phyloP scores from a whole-genome alignment of 2,113 vertebrate species.

The Vireo altiloquus region DNA sequence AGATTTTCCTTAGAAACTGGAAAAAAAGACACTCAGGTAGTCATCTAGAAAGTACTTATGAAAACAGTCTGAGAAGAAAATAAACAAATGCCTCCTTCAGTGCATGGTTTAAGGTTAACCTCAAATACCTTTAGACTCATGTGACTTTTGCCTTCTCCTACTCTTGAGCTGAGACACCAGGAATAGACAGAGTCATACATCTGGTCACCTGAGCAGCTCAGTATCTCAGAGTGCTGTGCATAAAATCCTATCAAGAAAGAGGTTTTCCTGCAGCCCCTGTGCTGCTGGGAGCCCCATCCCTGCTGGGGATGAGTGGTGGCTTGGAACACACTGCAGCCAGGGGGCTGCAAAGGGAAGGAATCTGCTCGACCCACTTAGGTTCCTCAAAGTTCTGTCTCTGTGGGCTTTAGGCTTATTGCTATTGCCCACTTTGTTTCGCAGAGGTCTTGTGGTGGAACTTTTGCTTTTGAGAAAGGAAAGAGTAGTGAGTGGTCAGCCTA shows the following conservation, averaged over 20 bases:
- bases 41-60: not conserved
- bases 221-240: not conserved
- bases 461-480: not conserved
- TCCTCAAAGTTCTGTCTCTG: not conserved
- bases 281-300: not conserved
- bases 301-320: not conserved
- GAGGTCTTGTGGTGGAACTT: not conserved
- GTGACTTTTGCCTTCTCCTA: not conserved
- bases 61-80: not conserved
- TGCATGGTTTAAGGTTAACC: not conserved
- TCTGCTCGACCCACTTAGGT: not conserved
- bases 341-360: not conserved
- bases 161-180: not conserved
- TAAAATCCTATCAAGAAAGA: not conserved
- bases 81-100: not conserved
- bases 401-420: not conserved
- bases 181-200: not conserved
- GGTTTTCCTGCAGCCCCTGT: not conserved
- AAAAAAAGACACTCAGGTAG: not conserved
- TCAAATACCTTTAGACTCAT: not conserved
- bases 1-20: not conserved
- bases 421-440: not conserved
- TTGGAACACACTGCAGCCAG: not conserved
- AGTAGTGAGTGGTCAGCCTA: not conserved
- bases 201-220: not conserved